Conservation (phyloP, 2,797 vertebrate genomes). For the Gorsachius magnificus region DNA sequence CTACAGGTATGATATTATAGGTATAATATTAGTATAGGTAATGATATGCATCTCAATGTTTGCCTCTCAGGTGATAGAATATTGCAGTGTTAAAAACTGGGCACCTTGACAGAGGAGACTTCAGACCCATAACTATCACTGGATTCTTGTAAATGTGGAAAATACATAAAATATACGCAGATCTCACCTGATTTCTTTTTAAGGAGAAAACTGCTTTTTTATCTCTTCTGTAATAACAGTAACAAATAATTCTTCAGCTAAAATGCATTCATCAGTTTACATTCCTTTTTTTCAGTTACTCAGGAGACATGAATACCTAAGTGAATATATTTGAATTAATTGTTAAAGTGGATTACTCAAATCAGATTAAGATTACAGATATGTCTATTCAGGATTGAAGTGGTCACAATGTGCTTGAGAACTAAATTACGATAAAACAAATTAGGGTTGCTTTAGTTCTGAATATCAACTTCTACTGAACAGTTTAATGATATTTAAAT, state of each 20-base stretch:
- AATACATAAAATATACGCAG: not conserved
- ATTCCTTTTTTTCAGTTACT: not conserved
- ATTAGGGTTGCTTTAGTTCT: not conserved
- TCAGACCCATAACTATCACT: not conserved
- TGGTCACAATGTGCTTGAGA: not conserved
- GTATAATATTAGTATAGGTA: not conserved
- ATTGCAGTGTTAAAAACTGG: not conserved
- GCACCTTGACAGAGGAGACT: not conserved
- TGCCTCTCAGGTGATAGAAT: not conserved
- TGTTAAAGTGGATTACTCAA: not conserved
- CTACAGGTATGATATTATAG: not conserved
- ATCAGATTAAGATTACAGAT: not conserved
- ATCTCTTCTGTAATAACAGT: not conserved
- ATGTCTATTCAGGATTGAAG: not conserved
- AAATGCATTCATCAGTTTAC: not conserved
- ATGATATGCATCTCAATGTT: not conserved
- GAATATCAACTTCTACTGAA: not conserved
- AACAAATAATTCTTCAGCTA: not conserved
- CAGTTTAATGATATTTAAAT: not conserved
- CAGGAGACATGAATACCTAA: not conserved
- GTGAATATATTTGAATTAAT: not conserved
- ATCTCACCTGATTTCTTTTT: not conserved
- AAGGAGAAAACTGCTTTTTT: not conserved
- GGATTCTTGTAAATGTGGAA: not conserved
- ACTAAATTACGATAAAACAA: not conserved